Base-by-base conservation (phyloP, 1,140 invertebrate species). In the Microplitis mediator region DNA sequence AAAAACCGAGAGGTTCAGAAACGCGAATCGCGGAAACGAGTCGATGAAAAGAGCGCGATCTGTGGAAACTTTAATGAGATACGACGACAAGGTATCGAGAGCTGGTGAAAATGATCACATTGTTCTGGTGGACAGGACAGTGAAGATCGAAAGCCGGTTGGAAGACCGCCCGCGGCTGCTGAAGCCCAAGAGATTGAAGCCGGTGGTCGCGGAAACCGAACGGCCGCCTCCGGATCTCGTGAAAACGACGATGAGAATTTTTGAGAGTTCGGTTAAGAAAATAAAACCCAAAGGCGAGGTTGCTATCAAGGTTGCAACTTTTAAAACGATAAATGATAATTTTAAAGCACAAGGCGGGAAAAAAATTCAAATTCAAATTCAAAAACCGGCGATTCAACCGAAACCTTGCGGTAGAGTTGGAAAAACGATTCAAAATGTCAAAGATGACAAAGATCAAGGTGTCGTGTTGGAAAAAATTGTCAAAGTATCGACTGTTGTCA, bases 141-240 rank as follows among this genome's bases (percentile, higher is more conserved):
- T 95, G 77, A 92, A 93, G 2, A 90, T 95, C 52, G 91, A 92
- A 66, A 89, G 89, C 36, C 87, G 91, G 23, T 88, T 92, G 70
- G 39, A 72, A 14, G 82, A 84, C 16, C 56, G 66, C 32, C 82
- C 85, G 35, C 74, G 83, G 35, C 81, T 89, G 3, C 89, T 90
- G 75, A 88, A 89, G 16, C 92, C 92, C 11, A 91, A 91, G 74
- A 87, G 92, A 16, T 88, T 92, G 23, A 88, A 89, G 63, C 92
- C 92, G 2, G 85, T 94, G n/a, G 88, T 94, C 68, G 91, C 91
- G 71, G 93, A 95, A 54, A 92, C 91, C 0, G 95, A 96, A 75
- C 89, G 95, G 16, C 95, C 95, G 2, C 94, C 94, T 3, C 92
- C 93, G 1, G 95, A 96, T 89, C 90, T 95, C 60, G 95, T 96